Conservation (phyloP, 2,888 invertebrate genomes). For the Formica aserva region DNA sequence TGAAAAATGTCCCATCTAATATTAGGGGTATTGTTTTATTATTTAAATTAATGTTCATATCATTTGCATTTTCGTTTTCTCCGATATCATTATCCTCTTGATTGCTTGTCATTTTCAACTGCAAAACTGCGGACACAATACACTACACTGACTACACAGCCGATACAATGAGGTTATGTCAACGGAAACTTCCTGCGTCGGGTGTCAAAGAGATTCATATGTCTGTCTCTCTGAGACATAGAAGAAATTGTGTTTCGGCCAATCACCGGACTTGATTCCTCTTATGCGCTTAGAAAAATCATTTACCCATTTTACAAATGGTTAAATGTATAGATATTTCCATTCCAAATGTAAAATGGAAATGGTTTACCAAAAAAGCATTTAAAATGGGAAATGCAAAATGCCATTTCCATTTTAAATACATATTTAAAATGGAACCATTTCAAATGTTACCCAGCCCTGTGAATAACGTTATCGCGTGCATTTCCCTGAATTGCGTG, state of each 20-base stretch:
- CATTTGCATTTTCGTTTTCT: neutral
- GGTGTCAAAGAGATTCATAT: too few relatives aligned
- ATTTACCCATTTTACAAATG: slow-evolving; percentile 16
- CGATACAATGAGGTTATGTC: neutral
- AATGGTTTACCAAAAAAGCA: neutral
- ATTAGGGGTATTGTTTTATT: slow-evolving; percentile 17
- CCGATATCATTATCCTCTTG: neutral
- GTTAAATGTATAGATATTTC: slow-evolving; percentile 14
- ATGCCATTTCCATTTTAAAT: neutral
- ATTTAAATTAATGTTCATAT: neutral
- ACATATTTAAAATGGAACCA: too few relatives aligned
- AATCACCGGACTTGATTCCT: too few relatives aligned
- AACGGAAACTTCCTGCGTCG: too few relatives aligned
- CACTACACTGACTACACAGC: slow-evolving; percentile 4
- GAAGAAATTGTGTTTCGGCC: too few relatives aligned
- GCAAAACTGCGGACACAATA: neutral
- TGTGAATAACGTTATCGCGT: too few relatives aligned
- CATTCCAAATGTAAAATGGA: neutral
- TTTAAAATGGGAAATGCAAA: neutral
- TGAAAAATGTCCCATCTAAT: slow-evolving; percentile 17
- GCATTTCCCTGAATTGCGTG: too few relatives aligned
- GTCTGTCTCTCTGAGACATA: too few relatives aligned
- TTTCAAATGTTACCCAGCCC: too few relatives aligned
- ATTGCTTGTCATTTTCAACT: slow-evolving; percentile 21
- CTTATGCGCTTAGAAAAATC: neutral